phyloP scores from a whole-genome alignment of 2,113 vertebrate species.

The Toxostoma redivivum region DNA sequence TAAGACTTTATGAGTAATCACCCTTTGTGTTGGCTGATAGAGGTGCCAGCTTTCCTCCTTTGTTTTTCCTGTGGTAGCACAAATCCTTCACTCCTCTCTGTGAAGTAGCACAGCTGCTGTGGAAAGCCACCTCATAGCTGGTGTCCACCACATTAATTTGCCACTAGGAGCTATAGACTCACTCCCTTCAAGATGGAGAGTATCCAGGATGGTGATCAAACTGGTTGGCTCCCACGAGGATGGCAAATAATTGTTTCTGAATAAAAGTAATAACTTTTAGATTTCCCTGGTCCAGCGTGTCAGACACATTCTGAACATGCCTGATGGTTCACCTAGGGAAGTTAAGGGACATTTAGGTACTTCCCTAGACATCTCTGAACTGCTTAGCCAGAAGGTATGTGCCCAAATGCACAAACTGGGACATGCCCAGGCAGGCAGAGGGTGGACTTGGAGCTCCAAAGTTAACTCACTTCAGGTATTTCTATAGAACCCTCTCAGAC shows the following conservation, averaged over 20 bases:
- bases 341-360: background rate
- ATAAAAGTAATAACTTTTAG: background rate
- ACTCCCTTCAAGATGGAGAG: background rate
- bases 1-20: background rate
- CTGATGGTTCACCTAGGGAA: background rate
- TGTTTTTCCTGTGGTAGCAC: background rate
- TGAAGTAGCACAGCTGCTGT: background rate
- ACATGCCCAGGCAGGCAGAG: rapidly evolving
- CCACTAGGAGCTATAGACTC: background rate
- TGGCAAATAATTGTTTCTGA: background rate
- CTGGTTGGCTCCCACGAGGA: background rate
- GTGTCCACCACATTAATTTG: background rate
- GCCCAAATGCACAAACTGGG: background rate
- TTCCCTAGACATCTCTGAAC: background rate
- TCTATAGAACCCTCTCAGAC: background rate
- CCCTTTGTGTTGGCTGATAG: too few relatives aligned
- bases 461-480: background rate
- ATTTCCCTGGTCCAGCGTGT: background rate
- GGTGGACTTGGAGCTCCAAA: background rate
- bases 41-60: background rate
- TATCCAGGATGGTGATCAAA: background rate
- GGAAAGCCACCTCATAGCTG: background rate
- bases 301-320: background rate
- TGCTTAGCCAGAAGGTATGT: background rate
- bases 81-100: background rate